Evolutionary conservation across 2,888 invertebrate genomes (phyloP), one percentile per base, ranked within the genome.

Genomic region (Coelopa pilipes): DNA sequence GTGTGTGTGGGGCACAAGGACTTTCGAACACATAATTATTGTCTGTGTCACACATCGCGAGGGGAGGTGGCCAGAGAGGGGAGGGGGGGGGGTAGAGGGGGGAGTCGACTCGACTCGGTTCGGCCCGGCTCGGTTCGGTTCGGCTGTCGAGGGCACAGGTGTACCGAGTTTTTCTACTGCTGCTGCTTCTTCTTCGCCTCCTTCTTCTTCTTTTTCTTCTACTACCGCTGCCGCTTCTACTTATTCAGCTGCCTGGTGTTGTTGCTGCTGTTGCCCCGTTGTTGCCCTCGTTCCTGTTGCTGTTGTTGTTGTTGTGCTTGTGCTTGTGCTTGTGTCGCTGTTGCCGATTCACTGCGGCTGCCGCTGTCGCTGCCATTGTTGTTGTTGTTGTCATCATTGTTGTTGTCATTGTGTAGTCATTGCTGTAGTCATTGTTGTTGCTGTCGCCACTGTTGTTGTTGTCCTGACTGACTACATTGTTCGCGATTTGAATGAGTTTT

Each of bases 21-120:
- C 53, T 67, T 67, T 67, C 17, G n/a, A 47, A 67, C 67, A 66
- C 65, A 57, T 45, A 62, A 57, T 66, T 65, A 65, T 57, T 63
- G 60, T 67, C 67, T 53, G 53, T 68, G 53, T 68, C 46, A 49
- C 47, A 65, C 47, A 17, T 46, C 7, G n/a, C n/a, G n/a, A 49
- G 11, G 17, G 12, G 57, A 53, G 55, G 15, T 68, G n/a, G n/a
- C 1, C 34, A 13, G 50, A 70, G 34, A 68, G 24, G 34, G 34
- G 55, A 34, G 17, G 9, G 49, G 46, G 62, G 15, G 24, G 62
- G 34, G 34, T 24, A 24, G 2, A 11, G 24, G 13, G 12, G 24
- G 12, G 34, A 15, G 12, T 1, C 47, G 7, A 45, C 15, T 17
- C 47, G 15, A n/a, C n/a, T n/a, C n/a, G n/a, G n/a, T n/a, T n/a